Base-by-base conservation (phyloP, 2,113 vertebrate species). In the Gobiocypris rarus region DNA sequence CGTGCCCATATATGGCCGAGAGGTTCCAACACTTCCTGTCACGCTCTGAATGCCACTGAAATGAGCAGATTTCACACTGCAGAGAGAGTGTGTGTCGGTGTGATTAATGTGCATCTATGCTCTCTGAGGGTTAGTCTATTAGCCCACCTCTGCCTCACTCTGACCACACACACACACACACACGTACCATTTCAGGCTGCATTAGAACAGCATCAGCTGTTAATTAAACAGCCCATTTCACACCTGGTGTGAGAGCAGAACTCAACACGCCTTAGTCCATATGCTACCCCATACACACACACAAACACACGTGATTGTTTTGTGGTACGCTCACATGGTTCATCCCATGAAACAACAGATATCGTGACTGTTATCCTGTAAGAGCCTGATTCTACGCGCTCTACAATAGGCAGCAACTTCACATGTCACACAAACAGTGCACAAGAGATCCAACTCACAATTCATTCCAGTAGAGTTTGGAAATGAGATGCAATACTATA, bases 151-250 rank as follows among this genome's bases (percentile, higher is more conserved):
- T 92, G 88, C 90, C 89, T 85, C 88, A 78, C 87, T 84, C 89
- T 90, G 87, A 90, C 88, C 90, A 89, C 91, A 89, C 88, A 92
- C 93, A 91, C 84, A 91, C 84, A 45, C 81, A 61, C 84, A 75
- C 65, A 75, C 83, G 45, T 52, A 63, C 71, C 75, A 9, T 90
- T 88, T 89, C 86, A 89, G 90, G 91, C 91, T 92, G 93, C 93
- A 94, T 94, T 94, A 94, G 92, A 94, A 94, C 92, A 93, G 93
- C 94, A 94, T 95, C 93, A 94, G 94, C 94, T 94, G 93, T 94
- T 95, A 94, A 95, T 95, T 94, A 95, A 94, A 95, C 93, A 94
- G 93, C 93, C 93, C 93, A 94, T 94, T 94, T 95, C 94, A 94
- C 94, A 95, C 93, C 93, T 94, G 94, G 94, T 93, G 94, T 94